These are phyloP conservation scores for Choloepus didactylus DNA, from an alignment of 2,797 vertebrate genomes.

Conservation along the genomic window DNA sequence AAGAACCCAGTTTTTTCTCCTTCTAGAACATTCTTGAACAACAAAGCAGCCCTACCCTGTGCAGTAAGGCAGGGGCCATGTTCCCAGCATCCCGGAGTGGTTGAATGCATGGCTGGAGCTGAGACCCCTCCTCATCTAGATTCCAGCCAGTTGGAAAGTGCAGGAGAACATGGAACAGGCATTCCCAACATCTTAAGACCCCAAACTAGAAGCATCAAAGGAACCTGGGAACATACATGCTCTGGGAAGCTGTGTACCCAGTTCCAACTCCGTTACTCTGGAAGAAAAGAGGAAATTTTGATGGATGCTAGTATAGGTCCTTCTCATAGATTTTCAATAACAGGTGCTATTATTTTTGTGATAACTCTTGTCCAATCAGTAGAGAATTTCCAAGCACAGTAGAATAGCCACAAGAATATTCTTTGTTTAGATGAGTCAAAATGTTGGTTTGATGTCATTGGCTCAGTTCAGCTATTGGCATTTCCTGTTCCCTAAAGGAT, in stretches of 20 bases:
- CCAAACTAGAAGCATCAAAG: background rate
- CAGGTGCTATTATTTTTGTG: background rate
- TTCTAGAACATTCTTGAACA: background rate
- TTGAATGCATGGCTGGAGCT: background rate
- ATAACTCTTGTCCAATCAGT: background rate
- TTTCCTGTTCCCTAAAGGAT: background rate
- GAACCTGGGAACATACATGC: background rate
- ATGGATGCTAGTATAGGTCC: background rate
- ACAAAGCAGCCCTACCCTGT: background rate
- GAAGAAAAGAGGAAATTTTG: background rate
- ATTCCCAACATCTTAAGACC: background rate
- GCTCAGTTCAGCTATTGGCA: background rate
- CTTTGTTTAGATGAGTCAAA: background rate
- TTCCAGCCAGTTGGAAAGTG: background rate
- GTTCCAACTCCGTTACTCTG: background rate
- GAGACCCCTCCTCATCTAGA: background rate
- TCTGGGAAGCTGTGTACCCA: background rate
- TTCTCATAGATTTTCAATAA: background rate
- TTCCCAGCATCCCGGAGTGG: background rate
- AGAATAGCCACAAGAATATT: background rate
- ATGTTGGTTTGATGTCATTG: background rate
- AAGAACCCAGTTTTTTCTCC: background rate
- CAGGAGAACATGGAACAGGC: background rate
- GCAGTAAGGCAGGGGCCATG: background rate
- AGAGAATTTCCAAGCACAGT: background rate